These are phyloP conservation scores for Periplaneta americana DNA, from an alignment of 1,140 invertebrate genomes.

Conservation along the genomic window DNA sequence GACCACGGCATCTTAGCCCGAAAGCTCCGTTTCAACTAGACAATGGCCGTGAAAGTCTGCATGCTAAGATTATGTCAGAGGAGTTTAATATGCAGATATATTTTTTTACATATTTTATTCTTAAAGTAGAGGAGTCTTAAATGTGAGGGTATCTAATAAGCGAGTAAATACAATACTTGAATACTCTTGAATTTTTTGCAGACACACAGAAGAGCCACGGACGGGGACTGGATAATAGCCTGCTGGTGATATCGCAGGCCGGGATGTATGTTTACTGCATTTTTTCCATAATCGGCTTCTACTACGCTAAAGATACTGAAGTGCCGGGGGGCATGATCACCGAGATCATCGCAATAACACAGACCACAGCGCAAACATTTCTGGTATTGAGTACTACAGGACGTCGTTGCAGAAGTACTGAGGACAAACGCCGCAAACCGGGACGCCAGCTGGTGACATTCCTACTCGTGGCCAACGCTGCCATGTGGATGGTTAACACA, in stretches of 20 bases:
- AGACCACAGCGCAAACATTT: slow-evolving; percentile 72
- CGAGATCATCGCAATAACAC: slow-evolving; percentile 53
- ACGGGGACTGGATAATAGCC: slow-evolving; percentile 76
- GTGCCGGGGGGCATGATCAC: slow-evolving; percentile 46
- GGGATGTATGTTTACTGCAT: slow-evolving; percentile 86
- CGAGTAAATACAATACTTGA: no score
- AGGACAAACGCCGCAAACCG: slow-evolving; percentile 62
- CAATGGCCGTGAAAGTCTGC: no score
- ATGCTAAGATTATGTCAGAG: no score
- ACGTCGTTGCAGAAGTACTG: slow-evolving; percentile 52
- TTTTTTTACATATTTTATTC: no score
- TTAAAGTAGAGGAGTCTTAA: no score
- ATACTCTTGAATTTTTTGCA: no score
- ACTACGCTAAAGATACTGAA: slow-evolving; percentile 57
- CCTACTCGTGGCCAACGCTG: slow-evolving; percentile 76
- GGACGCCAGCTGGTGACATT: slow-evolving; percentile 80
- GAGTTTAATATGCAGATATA: no score
- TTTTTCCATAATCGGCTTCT: slow-evolving; percentile 77
- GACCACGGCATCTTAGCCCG: no score
- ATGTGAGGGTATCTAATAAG: no score
- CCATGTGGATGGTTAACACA: slow-evolving; percentile 81
- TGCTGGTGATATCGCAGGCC: slow-evolving; percentile 79
- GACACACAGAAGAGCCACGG: slow-evolving; percentile 34
- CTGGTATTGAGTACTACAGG: slow-evolving; percentile 76
- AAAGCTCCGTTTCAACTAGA: no score